phyloP scores from a whole-genome alignment of 1,140 invertebrate genomes.

The Saccostrea echinata region DNA sequence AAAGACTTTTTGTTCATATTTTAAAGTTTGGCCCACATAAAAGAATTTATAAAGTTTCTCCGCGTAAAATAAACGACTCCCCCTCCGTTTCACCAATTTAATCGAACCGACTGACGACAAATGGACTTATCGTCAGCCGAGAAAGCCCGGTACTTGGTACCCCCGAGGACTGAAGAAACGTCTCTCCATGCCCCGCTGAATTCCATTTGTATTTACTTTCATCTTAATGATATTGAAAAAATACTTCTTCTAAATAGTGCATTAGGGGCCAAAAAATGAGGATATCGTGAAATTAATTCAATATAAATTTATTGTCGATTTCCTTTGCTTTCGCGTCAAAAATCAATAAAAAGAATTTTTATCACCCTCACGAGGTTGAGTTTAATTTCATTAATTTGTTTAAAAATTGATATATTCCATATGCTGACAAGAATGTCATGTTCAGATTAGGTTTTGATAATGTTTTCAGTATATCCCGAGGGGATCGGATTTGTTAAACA shows the following conservation, averaged over 20 bases:
- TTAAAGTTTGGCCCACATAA: conserved; percentile 23
- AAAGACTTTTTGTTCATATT: conserved; percentile 34
- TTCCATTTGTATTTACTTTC: conserved; percentile 35
- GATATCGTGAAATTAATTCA: conserved; percentile 27
- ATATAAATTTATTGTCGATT: conserved; percentile 34
- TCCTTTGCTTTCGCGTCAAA: conserved; percentile 33
- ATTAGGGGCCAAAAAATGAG: conserved; percentile 36
- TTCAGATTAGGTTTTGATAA: conserved; percentile 9
- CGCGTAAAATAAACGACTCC: conserved; percentile 5
- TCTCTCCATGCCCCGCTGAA: conserved; percentile 2
- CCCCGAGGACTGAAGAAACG: conserved; percentile 14
- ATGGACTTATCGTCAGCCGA: conserved; percentile 16
- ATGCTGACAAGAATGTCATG: background rate
- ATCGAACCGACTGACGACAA: conserved; percentile 17
- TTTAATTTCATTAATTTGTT: conserved; percentile 38
- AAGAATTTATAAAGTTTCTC: conserved; percentile 26
- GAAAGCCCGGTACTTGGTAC: conserved; percentile 13
- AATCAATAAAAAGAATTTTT: conserved; percentile 30
- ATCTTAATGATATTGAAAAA: conserved; percentile 39
- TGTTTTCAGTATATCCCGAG: conserved; percentile 12
- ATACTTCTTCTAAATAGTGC: conserved; percentile 25
- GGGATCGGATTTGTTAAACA: conserved; percentile 13
- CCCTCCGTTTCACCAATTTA: conserved; percentile 23
- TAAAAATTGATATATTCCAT: conserved; percentile 38
- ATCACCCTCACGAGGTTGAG: conserved; percentile 20